Percentiles rank a stretch among this genome's conserved stretches.
These are phyloP conservation scores for Drosophila paramelanica DNA, from an alignment of 2,888 invertebrate genomes.

Conservation along the genomic window DNA sequence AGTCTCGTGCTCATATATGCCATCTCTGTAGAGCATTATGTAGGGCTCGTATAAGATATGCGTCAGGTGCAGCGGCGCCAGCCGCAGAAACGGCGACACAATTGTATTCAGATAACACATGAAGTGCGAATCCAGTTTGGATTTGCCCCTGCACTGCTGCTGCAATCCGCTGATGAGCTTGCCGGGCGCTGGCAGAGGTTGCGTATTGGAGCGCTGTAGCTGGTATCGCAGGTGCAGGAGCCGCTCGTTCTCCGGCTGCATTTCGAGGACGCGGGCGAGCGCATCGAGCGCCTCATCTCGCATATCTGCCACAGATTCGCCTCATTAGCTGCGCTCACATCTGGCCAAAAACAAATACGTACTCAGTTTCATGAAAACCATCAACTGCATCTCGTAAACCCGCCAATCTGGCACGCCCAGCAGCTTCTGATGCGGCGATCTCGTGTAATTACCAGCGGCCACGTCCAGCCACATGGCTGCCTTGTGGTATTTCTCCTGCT, in stretches of 20 bases:
- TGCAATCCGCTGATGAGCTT: background rate
- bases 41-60: slow-evolving; percentile 21
- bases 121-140: background rate
- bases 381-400: slow-evolving; percentile 34
- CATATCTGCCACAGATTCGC: slow-evolving; percentile 19
- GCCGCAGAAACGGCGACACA: slow-evolving; percentile 11
- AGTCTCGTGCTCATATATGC: slow-evolving; percentile 38
- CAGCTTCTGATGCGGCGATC: slow-evolving; percentile 15
- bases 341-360: background rate
- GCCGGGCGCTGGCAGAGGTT: background rate
- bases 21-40: slow-evolving; percentile 21
- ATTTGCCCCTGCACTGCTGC: slow-evolving; percentile 16
- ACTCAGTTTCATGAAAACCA: slow-evolving; percentile 32
- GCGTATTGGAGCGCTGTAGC: background rate
- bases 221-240: slow-evolving; percentile 5
- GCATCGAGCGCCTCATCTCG: background rate
- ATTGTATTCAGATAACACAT: slow-evolving; percentile 19
- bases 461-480: slow-evolving; percentile 45
- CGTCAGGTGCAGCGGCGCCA: slow-evolving; percentile 43
- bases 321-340: background rate
- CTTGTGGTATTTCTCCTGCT: slow-evolving; percentile 25
- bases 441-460: slow-evolving; percentile 39
- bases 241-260: slow-evolving; percentile 25
- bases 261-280: slow-evolving; percentile 10
- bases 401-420: slow-evolving; percentile 35